Base-by-base conservation (phyloP, 2,797 vertebrate species). In the Gymnoscopelus braueri region DNA sequence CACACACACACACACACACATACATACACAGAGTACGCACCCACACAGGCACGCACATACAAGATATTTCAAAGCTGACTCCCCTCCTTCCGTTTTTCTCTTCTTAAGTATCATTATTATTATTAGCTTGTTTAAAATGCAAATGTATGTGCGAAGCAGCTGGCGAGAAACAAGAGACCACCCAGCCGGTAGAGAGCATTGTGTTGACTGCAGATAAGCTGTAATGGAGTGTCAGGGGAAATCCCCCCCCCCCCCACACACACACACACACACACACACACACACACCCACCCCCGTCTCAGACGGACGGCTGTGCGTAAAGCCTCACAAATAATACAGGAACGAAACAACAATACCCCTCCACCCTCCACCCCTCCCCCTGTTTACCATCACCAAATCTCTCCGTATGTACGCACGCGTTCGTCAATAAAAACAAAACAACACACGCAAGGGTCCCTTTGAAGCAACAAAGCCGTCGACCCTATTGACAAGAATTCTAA, bases 121-220 rank as follows among this genome's bases (percentile, higher is more conserved):
- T 88, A 87, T 80, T 80, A 78, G 75, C 72, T 81, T 83, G 72
- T 89, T 89, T 84, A 76, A 86, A 90, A 90, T 91, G 82, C 78
- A 81, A 92, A 91, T 90, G 78, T 75, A 23, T 76, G 83, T 87
- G 77, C 71, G 69, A 59, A 87, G 83, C 80, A 87, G 84, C 75
- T 86, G 82, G 72, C 66, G 71, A 32, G 65, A 79, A 78, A 63
- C 39, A 44, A 57, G 63, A 79, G 91, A 78, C 89, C 91, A 93
- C 90, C 91, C 90, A 91, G 74, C 68, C 49, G 59, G 81, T 61
- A 70, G 73, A 84, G 78, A 86, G 74, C 73, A 82, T 69, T 81
- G 77, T 81, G 73, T 69, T 89, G 82, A 91, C 82, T 88, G 81
- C 69, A 89, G 86, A 89, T 91, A 86, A 88, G 79, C 71, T 77